These are phyloP conservation scores for Drosophila gunungcola DNA, from an alignment of 1,140 invertebrate species.

Conservation along the genomic window DNA sequence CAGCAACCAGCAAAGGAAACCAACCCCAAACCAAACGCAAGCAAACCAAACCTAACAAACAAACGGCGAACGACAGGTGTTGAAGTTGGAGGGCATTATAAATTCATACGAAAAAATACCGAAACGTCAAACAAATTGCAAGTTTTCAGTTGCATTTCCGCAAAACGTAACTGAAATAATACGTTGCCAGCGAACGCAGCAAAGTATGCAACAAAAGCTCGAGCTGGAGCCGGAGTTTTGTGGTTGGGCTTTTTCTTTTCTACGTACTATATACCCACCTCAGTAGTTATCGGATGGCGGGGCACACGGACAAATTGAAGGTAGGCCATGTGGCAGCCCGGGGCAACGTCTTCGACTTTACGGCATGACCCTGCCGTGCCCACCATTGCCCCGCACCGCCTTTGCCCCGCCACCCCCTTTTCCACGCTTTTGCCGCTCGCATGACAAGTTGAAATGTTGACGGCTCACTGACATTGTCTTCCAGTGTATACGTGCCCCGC, in stretches of 20 bases:
- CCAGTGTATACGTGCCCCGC: constrained; percentile 33
- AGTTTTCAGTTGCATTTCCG: constrained; percentile 83
- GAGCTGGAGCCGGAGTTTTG: constrained; percentile 6
- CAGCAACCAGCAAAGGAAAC: constrained; percentile 35
- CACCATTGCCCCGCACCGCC: constrained; percentile 5
- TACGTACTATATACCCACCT: constrained; percentile 1
- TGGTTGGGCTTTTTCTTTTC: background rate
- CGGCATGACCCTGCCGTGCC: constrained; percentile 1
- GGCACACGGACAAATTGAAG: constrained; percentile 74
- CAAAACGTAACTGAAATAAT: constrained; percentile 82
- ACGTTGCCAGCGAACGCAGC: constrained; percentile 58
- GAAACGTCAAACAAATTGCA: constrained; percentile 82
- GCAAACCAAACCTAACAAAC: constrained; percentile 30
- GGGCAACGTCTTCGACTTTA: constrained; percentile 61
- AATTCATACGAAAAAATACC: constrained; percentile 79
- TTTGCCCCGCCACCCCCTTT: background rate
- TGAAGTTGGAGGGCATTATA: constrained; percentile 75
- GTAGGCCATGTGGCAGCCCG: constrained; percentile 59
- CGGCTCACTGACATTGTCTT: constrained; percentile 71
- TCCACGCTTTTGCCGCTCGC: constrained; percentile 53
- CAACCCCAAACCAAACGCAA: constrained; percentile 12
- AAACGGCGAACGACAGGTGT: constrained; percentile 64
- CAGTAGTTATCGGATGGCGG: constrained; percentile 57
- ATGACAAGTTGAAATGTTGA: constrained; percentile 82
- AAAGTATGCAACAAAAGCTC: constrained; percentile 48